A percentile compares a stretch with the other conserved stretches of the same genome.
These are phyloP conservation scores for Zaprionus vittiger DNA, from an alignment of 1,140 invertebrate species.

Conservation along the genomic window DNA sequence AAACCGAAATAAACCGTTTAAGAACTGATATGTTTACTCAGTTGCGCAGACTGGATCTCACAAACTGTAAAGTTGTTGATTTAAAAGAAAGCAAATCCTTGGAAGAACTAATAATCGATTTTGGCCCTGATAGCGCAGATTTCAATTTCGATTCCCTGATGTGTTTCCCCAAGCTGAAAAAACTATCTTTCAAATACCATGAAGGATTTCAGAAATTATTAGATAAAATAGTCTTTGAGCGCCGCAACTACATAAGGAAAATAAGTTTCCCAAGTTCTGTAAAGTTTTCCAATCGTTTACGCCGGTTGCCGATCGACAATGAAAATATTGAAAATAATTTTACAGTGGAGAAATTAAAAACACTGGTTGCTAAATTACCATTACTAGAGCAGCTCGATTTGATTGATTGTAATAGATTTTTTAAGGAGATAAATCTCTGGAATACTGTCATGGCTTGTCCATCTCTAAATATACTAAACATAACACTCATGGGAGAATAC, in stretches of 20 bases:
- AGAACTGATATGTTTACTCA: neutral
- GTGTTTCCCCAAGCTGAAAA: constrained; percentile 11
- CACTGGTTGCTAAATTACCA: too few relatives aligned
- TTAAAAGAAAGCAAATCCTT: neutral
- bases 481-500: constrained; percentile 9
- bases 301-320: too few relatives aligned
- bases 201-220: neutral
- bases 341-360: too few relatives aligned
- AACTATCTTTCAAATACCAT: neutral
- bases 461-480: constrained; percentile 8
- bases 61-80: neutral
- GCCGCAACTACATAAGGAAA: too few relatives aligned
- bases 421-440: constrained; percentile 19
- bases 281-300: too few relatives aligned
- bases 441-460: neutral
- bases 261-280: too few relatives aligned
- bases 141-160: neutral
- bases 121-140: neutral
- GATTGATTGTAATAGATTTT: constrained; percentile 4
- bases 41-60: constrained; percentile 23
- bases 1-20: neutral
- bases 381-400: constrained; percentile 3
- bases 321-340: too few relatives aligned
- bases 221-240: neutral
- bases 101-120: constrained; percentile 14